phyloP scores from a whole-genome alignment of 2,797 vertebrate species.

The Setipinna tenuifilis region DNA sequence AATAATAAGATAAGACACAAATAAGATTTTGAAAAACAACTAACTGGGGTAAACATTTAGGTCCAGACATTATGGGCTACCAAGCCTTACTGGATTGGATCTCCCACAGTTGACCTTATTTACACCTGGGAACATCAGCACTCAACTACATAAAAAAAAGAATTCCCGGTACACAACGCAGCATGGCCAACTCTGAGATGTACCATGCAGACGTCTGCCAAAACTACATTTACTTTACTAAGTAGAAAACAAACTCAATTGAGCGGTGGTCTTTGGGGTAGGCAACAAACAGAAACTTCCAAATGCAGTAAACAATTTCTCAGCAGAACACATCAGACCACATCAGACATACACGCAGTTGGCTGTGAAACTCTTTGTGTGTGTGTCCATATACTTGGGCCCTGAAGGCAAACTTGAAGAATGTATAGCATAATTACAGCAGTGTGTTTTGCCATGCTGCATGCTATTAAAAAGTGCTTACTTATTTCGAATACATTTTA shows the following conservation, averaged over 20 bases:
- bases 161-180: not conserved
- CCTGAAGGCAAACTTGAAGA: constrained; percentile 34
- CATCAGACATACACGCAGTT: not conserved
- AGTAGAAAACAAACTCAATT: constrained; percentile 13
- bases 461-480: constrained; percentile 49
- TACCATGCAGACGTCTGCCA: not conserved
- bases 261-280: not conserved
- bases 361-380: not conserved
- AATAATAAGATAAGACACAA: not conserved
- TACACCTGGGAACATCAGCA: not conserved
- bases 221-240: not conserved
- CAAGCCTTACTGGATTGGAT: not conserved
- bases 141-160: not conserved
- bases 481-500: constrained; percentile 48
- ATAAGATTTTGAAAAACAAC: constrained; percentile 5
- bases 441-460: constrained; percentile 40
- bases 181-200: not conserved
- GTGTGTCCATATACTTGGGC: not conserved
- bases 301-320: constrained; percentile 14
- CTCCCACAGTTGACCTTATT: not conserved
- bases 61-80: not conserved
- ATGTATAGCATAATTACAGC: constrained; percentile 45
- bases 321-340: not conserved
- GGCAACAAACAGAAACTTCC: constrained; percentile 19
- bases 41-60: not conserved